Percentiles rank a stretch among this genome's conserved stretches.
These are phyloP conservation scores for Prosapia bicincta DNA, from an alignment of 2,888 invertebrate genomes.

Conservation along the genomic window DNA sequence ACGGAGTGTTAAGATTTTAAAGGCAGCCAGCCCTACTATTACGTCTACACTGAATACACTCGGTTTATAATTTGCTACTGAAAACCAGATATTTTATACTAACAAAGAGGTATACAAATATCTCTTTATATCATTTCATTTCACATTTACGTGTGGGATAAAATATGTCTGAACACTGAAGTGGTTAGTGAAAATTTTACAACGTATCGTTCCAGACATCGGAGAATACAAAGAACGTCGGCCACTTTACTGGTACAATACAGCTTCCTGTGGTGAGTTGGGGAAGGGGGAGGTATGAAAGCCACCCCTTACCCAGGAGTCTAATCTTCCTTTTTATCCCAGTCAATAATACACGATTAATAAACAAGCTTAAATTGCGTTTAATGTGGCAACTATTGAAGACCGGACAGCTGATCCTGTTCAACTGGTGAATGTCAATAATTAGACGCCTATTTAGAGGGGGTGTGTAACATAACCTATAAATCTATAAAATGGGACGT, in stretches of 20 bases:
- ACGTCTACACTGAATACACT: too few species aligned
- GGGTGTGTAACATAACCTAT: not conserved
- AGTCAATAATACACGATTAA: slow-evolving; percentile 7
- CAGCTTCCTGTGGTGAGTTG: not conserved
- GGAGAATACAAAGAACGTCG: not conserved
- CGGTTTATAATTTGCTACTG: too few species aligned
- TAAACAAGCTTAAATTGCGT: slow-evolving; percentile 26
- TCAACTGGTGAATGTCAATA: not conserved
- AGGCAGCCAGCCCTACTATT: too few species aligned
- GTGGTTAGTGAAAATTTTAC: too few species aligned
- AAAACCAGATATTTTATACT: too few species aligned
- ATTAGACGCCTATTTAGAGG: not conserved
- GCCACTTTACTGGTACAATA: not conserved
- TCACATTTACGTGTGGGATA: too few species aligned
- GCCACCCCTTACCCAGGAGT: not conserved
- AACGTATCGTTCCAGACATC: too few species aligned
- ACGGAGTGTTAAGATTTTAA: too few species aligned
- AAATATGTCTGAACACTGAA: too few species aligned
- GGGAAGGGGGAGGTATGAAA: not conserved
- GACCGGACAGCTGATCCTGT: not conserved
- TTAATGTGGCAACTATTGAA: not conserved
- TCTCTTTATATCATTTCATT: too few species aligned
- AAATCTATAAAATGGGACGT: too few species aligned
- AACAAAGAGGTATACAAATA: too few species aligned
- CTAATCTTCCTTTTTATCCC: not conserved